Percentiles rank a stretch among this genome's conserved stretches.
Conservation (phyloP, 2,888 invertebrate species). For the Cantharis lateralis region DNA sequence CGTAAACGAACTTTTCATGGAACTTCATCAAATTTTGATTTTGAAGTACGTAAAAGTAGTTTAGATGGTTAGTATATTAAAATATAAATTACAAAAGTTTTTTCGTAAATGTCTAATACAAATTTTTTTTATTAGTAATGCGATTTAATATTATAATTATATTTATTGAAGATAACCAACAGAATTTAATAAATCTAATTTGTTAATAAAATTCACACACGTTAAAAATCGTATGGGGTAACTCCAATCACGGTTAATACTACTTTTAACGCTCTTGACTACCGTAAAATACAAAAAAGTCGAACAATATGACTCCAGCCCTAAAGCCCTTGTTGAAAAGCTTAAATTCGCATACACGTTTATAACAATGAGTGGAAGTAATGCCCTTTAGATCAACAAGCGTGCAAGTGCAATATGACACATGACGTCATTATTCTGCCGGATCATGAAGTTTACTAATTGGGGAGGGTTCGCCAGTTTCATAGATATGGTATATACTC, state of each 20-base stretch:
- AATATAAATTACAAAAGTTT: too few relatives aligned
- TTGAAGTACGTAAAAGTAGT: too few relatives aligned
- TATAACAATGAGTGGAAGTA: slow-evolving; percentile 28
- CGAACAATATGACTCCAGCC: slow-evolving; percentile 5
- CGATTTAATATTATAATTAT: not conserved
- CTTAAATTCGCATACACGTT: slow-evolving; percentile 16
- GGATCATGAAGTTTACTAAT: slow-evolving; percentile 54
- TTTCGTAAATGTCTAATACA: not conserved
- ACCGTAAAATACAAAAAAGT: slow-evolving; percentile 13
- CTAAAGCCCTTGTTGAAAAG: slow-evolving; percentile 9
- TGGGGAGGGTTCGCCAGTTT: slow-evolving; percentile 45
- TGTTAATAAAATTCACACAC: not conserved
- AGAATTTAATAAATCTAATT: not conserved
- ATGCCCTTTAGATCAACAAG: slow-evolving; percentile 47
- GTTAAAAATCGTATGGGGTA: not conserved
- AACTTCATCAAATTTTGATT: too few relatives aligned
- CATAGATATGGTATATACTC: not conserved
- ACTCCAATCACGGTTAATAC: not conserved
- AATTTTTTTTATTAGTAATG: not conserved
- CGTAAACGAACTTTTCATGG: too few relatives aligned
- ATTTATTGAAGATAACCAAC: not conserved
- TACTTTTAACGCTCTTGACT: slow-evolving; percentile 25
- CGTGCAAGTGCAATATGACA: slow-evolving; percentile 55
- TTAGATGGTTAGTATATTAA: too few relatives aligned
- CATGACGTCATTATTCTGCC: slow-evolving; percentile 55